Conservation (phyloP, 2,888 invertebrate species). For the Drosophila fungiperda region DNA sequence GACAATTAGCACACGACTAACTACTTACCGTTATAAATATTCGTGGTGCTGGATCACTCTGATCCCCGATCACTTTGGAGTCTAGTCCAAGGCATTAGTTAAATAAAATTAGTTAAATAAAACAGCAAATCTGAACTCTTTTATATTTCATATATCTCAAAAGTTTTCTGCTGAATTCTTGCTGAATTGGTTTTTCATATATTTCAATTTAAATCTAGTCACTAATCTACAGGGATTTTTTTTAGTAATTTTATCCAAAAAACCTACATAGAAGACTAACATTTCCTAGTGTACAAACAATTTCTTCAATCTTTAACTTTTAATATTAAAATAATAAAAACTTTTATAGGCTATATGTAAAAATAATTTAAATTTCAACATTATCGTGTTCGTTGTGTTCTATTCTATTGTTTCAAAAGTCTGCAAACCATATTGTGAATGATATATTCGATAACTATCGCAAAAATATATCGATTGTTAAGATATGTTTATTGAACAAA, state of each 20-base stretch:
- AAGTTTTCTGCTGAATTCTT: neutral
- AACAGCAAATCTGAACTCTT: neutral
- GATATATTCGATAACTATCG: neutral
- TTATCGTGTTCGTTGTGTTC: constrained; percentile 1
- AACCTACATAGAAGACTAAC: neutral
- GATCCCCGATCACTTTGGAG: neutral
- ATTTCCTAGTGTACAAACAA: neutral
- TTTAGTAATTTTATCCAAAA: neutral
- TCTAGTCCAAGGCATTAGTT: neutral
- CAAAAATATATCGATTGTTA: constrained; percentile 36
- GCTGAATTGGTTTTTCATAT: neutral
- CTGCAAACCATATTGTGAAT: neutral
- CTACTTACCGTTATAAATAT: neutral
- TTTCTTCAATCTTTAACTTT: neutral
- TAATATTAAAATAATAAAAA: neutral
- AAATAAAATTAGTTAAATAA: neutral
- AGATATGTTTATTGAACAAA: constrained; percentile 29
- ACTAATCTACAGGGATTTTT: neutral
- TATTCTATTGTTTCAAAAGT: constrained; percentile 22
- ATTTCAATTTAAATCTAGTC: neutral
- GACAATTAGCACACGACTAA: neutral
- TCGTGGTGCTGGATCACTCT: neutral
- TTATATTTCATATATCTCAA: neutral
- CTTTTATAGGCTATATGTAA: neutral
- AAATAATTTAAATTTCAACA: neutral